Evolutionary conservation across 92 coral and sea anemone species (phyloP), one percentile per base, ranked within the genome.

Genomic region (Micromussa lordhowensis): DNA sequence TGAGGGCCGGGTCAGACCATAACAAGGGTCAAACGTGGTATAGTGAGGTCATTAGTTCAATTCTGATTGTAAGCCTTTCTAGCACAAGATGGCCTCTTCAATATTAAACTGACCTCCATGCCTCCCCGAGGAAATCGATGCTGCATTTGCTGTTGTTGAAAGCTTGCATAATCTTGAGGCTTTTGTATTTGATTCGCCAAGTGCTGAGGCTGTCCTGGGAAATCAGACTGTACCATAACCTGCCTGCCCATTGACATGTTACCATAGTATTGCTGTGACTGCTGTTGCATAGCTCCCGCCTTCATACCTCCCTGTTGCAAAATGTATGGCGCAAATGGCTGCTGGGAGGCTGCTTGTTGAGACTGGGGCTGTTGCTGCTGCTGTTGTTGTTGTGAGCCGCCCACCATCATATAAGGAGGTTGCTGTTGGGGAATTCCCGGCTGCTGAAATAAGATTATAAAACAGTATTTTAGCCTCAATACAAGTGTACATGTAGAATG

Each of bases 71-170:
- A 59, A 54, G 64, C 54, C 17, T 19, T 32, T 55, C 18, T 48
- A 34, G 19, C 34, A 70, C 9, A 76, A 38, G 32, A 54, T 77
- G 35, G 11, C 64, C 14, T 80, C 90, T 26, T 10, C 0, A 66
- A 31, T 66, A 31, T 14, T 15, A 66, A 26, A 66, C 71, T 26
- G 29, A 66, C 71, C 71, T 66, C 71, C 71, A 66, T 9, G 61
- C 81, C 40, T 83, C 94, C 98, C 90, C 94, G 96, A 36, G 95
- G 83, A 68, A 81, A 95, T 70, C 90, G 78, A 44, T 91, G 92
- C 21, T 88, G 94, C 82, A 88, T 86, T 51, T 90, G 95, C 75
- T 94, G 98, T 74, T 93, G 98, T 78, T 95, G 93, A 90, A 86
- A 93, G 59, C 89, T 61, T 68, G 89, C 80, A 80, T 87, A 93